These are phyloP conservation scores for Neria commutata DNA, from an alignment of 2,888 invertebrate species.

Conservation along the genomic window DNA sequence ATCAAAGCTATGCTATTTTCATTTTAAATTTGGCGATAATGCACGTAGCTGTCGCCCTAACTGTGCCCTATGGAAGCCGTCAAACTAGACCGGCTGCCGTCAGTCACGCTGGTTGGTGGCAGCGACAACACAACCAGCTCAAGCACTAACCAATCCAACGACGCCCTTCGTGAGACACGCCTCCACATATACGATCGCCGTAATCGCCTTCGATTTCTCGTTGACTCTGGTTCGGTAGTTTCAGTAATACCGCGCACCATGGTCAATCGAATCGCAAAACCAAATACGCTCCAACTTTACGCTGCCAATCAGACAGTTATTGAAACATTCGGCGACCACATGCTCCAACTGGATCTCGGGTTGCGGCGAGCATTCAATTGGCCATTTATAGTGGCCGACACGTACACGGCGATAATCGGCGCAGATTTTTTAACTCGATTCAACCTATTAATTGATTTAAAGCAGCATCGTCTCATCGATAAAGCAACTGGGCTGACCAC, in stretches of 20 bases:
- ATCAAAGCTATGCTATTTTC: slow-evolving; percentile 19
- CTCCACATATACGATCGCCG: slow-evolving; percentile 14
- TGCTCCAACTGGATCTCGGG: slow-evolving; percentile 27
- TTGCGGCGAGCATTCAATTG: slow-evolving; percentile 29
- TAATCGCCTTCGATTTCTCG: slow-evolving; percentile 21
- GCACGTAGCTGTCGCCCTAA: too few species aligned
- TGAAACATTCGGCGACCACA: slow-evolving; percentile 22
- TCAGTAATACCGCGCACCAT: slow-evolving; percentile 26
- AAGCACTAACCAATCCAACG: background rate
- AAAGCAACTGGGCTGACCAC: slow-evolving; percentile 10
- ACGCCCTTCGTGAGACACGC: too few species aligned
- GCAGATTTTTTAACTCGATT: slow-evolving; percentile 27
- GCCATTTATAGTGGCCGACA: slow-evolving; percentile 33
- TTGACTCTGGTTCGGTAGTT: slow-evolving; percentile 33
- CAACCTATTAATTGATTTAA: slow-evolving; percentile 20
- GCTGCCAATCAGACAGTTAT: slow-evolving; percentile 32
- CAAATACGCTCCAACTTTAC: slow-evolving; percentile 22
- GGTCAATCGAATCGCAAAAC: slow-evolving; percentile 16
- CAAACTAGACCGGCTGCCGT: slow-evolving; percentile 25
- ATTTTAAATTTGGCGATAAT: slow-evolving; percentile 17
- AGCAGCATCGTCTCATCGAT: slow-evolving; percentile 19
- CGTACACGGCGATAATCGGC: slow-evolving; percentile 29
- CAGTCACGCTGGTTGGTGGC: background rate
- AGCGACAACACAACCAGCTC: slow-evolving; percentile 10
- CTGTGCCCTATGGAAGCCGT: slow-evolving; percentile 16